Conservation (phyloP, 2,797 vertebrate species). For the Uromys caudimaculatus region DNA sequence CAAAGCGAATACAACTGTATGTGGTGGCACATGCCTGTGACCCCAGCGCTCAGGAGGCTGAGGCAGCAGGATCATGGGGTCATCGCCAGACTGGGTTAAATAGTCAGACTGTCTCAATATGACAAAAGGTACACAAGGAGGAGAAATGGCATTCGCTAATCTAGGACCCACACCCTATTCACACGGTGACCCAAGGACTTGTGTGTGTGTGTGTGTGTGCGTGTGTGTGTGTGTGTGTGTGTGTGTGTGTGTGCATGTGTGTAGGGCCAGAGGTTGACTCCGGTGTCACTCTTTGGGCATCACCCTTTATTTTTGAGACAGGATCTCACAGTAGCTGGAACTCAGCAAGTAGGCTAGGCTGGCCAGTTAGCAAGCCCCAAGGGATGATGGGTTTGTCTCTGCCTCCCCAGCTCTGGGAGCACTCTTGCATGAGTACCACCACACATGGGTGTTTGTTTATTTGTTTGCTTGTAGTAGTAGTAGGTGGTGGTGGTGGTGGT, state of each 20-base stretch:
- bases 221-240: neutral
- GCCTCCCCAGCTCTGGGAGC: neutral
- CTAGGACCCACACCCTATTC: neutral
- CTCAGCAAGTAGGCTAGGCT: too few species aligned
- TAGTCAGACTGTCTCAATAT: neutral
- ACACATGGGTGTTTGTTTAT: neutral
- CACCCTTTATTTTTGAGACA: neutral
- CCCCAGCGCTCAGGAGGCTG: neutral
- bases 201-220: neutral
- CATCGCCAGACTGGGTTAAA: neutral
- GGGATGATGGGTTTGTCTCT: neutral
- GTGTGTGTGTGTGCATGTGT: too few species aligned
- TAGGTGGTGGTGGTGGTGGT: neutral
- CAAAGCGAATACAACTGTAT: neutral
- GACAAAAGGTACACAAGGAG: neutral
- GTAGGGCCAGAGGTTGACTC: neutral
- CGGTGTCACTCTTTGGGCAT: neutral
- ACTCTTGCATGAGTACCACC: neutral
- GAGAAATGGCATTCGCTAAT: too few species aligned
- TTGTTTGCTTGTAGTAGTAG: neutral
- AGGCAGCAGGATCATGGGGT: neutral
- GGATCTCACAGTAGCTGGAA: neutral
- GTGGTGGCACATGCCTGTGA: neutral
- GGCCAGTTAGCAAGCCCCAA: neutral
- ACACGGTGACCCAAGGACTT: neutral